A percentile compares a stretch with the other conserved stretches of the same genome.
phyloP scores from a whole-genome alignment of 2,888 invertebrate genomes.

The Neoitamus cyanurus region DNA sequence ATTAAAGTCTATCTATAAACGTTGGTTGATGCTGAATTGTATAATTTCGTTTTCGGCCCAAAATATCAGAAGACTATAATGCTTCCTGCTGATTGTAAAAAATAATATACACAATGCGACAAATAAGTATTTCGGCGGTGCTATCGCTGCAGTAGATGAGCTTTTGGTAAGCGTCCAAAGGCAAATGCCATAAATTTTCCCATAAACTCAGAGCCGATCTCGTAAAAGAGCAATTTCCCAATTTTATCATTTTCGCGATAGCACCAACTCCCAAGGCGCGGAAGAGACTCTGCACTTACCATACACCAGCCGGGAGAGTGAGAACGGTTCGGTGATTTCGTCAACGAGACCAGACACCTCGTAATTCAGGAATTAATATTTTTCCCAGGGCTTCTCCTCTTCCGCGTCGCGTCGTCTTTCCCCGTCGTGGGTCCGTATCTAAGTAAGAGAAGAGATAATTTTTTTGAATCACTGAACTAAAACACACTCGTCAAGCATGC shows the following conservation, averaged over 20 bases:
- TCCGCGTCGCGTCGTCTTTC: not conserved
- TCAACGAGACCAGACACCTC: not conserved
- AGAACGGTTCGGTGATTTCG: not conserved
- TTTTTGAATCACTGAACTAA: not conserved
- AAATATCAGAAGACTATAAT: too few relatives aligned
- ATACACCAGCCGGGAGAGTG: not conserved
- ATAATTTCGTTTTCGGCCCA: too few relatives aligned
- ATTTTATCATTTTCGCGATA: not conserved
- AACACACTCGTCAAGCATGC: not conserved
- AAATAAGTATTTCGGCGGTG: too few relatives aligned
- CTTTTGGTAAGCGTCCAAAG: too few relatives aligned
- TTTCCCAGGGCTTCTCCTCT: not conserved
- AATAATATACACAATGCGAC: too few relatives aligned
- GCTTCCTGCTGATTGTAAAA: too few relatives aligned
- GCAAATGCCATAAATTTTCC: not conserved
- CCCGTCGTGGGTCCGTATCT: not conserved
- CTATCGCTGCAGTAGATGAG: too few relatives aligned
- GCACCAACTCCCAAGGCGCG: not conserved
- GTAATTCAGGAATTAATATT: not conserved
- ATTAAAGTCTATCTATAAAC: too few relatives aligned
- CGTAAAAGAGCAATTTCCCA: not conserved
- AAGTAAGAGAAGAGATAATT: not conserved
- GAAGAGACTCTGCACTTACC: not conserved
- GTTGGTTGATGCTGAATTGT: too few relatives aligned
- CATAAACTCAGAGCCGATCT: not conserved